Evolutionary conservation across 2,113 vertebrate species (phyloP).

Genomic region (Manacus vitellinus): DNA sequence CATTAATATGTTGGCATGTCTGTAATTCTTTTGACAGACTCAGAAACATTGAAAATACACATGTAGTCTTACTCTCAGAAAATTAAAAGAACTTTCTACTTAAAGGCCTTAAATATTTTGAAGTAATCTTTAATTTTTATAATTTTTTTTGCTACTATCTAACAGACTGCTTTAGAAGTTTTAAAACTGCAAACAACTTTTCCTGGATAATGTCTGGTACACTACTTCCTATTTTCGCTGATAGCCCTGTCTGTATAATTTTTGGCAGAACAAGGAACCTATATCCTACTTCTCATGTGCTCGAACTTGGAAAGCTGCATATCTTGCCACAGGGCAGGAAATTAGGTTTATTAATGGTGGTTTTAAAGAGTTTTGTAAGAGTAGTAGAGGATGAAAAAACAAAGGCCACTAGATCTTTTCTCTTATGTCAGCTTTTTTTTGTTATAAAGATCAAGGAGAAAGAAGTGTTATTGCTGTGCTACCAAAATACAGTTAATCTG

Average conservation of each 20-base stretch:
- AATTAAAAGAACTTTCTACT: background rate
- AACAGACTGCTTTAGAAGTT: background rate
- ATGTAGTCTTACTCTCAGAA: background rate
- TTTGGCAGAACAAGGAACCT: background rate
- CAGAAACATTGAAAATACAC: background rate
- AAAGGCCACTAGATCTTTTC: background rate
- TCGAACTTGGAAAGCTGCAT: background rate
- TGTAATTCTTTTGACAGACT: background rate
- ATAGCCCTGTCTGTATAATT: background rate
- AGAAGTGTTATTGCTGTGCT: background rate
- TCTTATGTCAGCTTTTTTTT: background rate
- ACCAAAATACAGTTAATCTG: conserved; percentile 20
- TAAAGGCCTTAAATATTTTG: background rate
- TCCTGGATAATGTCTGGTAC: background rate
- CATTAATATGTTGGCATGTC: background rate
- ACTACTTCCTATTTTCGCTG: background rate
- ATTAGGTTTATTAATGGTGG: conserved; percentile 16
- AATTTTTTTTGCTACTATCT: background rate
- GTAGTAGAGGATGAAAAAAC: conserved; percentile 1
- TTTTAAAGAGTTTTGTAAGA: conserved; percentile 1
- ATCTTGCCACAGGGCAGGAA: conserved; percentile 7
- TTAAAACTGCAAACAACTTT: background rate
- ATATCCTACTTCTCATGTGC: background rate
- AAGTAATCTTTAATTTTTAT: background rate
- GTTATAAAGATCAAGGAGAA: conserved; percentile 29